phyloP scores from a whole-genome alignment of 2,113 vertebrate genomes.

The Ameiurus melas region DNA sequence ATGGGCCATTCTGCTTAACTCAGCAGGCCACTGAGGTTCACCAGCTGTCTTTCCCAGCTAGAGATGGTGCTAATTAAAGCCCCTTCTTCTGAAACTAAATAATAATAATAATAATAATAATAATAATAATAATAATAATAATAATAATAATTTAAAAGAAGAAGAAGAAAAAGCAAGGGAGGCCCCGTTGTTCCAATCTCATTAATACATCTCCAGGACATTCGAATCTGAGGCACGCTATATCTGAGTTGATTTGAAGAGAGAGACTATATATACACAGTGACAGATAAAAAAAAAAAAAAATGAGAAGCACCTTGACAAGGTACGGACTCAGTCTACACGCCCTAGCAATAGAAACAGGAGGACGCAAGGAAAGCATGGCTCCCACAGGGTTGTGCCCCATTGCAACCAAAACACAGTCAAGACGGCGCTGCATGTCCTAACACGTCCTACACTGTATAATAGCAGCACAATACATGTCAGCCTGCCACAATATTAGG shows the following conservation, averaged over 20 bases:
- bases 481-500: too few relatives aligned
- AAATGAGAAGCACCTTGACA: too few relatives aligned
- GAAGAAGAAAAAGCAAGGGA: constrained; percentile 26
- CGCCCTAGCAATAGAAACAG: too few relatives aligned
- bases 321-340: too few relatives aligned
- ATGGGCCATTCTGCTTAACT: constrained; percentile 35
- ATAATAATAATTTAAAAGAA: background rate
- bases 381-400: too few relatives aligned
- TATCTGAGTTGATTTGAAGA: constrained; percentile 49
- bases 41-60: constrained; percentile 48
- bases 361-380: too few relatives aligned
- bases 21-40: constrained; percentile 30
- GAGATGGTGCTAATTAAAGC: constrained; percentile 58
- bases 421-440: too few relatives aligned
- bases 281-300: too few relatives aligned
- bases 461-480: too few relatives aligned
- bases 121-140: background rate
- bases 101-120: background rate
- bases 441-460: too few relatives aligned
- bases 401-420: too few relatives aligned
- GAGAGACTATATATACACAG: background rate
- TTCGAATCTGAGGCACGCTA: constrained; percentile 34
- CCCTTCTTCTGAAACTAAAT: constrained; percentile 7
- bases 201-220: constrained; percentile 58
- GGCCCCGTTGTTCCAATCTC: constrained; percentile 57